A percentile compares a stretch with the other conserved stretches of the same genome.
Evolutionary conservation across 2,797 vertebrate genomes (phyloP).

Genomic region (Rhinichthys osculus): DNA sequence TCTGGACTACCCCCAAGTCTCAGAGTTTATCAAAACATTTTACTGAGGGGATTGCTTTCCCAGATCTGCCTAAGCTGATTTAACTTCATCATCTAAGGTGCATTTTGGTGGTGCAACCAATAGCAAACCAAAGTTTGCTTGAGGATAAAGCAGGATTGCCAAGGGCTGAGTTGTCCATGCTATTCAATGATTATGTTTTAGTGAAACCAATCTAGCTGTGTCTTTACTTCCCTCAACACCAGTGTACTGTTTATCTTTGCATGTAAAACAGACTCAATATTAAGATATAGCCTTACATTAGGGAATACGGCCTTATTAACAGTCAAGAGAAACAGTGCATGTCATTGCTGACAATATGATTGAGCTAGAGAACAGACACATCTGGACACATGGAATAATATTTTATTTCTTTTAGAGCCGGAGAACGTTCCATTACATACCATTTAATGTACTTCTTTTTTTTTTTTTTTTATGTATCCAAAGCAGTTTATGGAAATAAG

Average conservation of each 20-base stretch:
- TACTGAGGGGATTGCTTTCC: constrained; percentile 12
- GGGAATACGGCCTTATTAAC: constrained; percentile 9
- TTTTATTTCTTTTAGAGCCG: background rate
- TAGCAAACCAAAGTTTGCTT: constrained; percentile 1
- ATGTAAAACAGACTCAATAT: constrained; percentile 1
- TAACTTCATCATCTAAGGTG: background rate
- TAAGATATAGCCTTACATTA: background rate
- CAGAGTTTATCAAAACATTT: constrained; percentile 14
- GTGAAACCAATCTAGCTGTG: background rate
- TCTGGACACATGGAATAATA: background rate
- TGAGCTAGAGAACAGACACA: constrained; percentile 7
- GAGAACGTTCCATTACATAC: background rate
- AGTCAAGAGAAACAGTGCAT: constrained; percentile 14
- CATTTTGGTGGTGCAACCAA: background rate
- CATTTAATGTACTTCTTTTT: background rate
- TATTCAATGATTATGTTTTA: background rate
- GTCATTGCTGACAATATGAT: constrained; percentile 24
- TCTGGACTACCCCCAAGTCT: background rate
- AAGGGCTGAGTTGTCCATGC: background rate
- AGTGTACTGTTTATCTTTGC: constrained; percentile 10
- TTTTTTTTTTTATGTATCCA: too few species aligned
- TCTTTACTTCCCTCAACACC: background rate
- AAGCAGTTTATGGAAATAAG: background rate
- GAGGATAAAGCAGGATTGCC: background rate
- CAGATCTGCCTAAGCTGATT: background rate